A percentile compares a stretch with the other conserved stretches of the same genome.
phyloP scores from a whole-genome alignment of 2,888 invertebrate species.

The Arrhopalites spinosus region DNA sequence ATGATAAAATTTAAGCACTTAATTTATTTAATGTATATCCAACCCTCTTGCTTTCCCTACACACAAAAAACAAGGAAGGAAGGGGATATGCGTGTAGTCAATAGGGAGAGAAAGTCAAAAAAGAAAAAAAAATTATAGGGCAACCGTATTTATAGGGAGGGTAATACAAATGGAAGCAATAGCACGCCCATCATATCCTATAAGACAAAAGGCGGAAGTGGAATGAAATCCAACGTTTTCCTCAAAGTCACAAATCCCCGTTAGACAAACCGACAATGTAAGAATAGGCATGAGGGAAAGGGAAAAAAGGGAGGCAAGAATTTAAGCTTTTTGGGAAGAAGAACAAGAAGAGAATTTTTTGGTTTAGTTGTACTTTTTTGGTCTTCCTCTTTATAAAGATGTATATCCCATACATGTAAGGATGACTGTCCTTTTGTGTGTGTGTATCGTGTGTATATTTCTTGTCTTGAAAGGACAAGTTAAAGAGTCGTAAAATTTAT shows the following conservation, averaged over 20 bases:
- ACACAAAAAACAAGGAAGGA: neutral
- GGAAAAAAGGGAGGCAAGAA: neutral
- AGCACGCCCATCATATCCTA: too few relatives aligned
- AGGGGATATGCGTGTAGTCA: neutral
- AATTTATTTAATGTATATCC: too few relatives aligned
- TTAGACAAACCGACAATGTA: slow-evolving; percentile 5
- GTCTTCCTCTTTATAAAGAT: neutral
- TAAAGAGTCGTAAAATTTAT: slow-evolving; percentile 51
- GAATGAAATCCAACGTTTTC: slow-evolving; percentile 10
- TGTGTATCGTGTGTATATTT: slow-evolving; percentile 32
- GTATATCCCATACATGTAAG: neutral
- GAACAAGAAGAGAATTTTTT: neutral
- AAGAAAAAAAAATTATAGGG: neutral
- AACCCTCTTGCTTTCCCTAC: too few relatives aligned
- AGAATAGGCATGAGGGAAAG: neutral
- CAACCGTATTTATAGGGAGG: too few relatives aligned
- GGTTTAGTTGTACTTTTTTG: neutral
- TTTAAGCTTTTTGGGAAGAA: neutral
- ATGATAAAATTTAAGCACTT: too few relatives aligned
- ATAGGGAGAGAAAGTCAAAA: neutral
- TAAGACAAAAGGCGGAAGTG: slow-evolving; percentile 11
- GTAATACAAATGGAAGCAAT: too few relatives aligned
- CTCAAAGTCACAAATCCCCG: slow-evolving; percentile 16
- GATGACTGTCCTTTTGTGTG: neutral
- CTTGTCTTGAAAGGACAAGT: slow-evolving; percentile 36